Conservation (phyloP, 2,113 vertebrate genomes). For the Oxyruncus cristatus region DNA sequence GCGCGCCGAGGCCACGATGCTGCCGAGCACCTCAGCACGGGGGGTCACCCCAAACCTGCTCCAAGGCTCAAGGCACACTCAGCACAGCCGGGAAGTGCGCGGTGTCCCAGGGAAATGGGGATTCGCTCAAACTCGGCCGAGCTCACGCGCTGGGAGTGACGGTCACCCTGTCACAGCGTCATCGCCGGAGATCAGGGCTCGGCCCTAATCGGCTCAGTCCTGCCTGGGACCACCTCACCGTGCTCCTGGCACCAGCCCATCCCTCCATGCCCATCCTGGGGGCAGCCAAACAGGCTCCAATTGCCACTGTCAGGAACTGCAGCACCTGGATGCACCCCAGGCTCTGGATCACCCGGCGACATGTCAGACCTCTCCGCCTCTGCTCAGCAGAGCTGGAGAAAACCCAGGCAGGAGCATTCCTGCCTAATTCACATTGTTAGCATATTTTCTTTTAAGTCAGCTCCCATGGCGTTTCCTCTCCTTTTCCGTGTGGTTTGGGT, state of each 20-base stretch:
- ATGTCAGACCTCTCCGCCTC: background rate
- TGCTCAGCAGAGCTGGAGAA: background rate
- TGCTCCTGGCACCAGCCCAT: fast-evolving
- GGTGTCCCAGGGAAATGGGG: fast-evolving
- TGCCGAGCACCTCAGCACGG: background rate
- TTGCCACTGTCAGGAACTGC: fast-evolving
- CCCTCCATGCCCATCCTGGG: background rate
- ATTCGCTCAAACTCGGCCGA: background rate
- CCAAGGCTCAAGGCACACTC: background rate
- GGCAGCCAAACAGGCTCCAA: background rate
- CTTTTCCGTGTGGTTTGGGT: background rate
- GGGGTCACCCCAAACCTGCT: background rate
- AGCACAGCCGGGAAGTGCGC: fast-evolving
- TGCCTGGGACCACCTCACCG: background rate
- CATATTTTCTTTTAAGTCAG: constrained; percentile 2
- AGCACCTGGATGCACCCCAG: background rate
- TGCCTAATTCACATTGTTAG: constrained; percentile 1
- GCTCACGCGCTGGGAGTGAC: background rate
- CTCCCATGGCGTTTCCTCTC: background rate
- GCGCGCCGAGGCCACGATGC: fast-evolving
- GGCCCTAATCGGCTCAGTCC: background rate
- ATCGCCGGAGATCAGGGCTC: background rate
- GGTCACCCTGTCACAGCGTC: fast-evolving
- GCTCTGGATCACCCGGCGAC: background rate
- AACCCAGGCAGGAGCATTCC: background rate